These are phyloP conservation scores for Callipepla californica DNA, from an alignment of 2,113 vertebrate species.

Conservation along the genomic window DNA sequence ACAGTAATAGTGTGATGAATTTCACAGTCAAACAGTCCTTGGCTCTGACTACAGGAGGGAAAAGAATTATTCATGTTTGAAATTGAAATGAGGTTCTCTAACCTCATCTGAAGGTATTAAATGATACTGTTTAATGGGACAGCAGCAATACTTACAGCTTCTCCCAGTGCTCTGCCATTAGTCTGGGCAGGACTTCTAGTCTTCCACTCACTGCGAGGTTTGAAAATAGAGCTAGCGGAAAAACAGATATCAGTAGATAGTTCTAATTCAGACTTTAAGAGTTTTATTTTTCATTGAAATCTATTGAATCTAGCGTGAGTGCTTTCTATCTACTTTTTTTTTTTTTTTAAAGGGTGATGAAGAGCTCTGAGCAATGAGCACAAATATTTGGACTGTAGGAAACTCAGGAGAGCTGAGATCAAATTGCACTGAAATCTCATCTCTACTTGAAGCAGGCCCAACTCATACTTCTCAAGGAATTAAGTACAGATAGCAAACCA, in stretches of 20 bases:
- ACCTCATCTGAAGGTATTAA: not conserved
- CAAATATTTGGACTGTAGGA: not conserved
- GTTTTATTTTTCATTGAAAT: not conserved
- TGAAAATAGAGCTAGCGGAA: not conserved
- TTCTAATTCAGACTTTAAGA: not conserved
- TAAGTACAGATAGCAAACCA: not conserved
- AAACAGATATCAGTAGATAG: not conserved
- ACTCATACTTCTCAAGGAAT: not conserved
- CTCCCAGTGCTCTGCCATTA: not conserved
- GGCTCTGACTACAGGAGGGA: not conserved
- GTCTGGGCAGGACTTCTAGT: not conserved
- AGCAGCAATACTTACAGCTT: not conserved
- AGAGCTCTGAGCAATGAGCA: not conserved
- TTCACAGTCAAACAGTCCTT: not conserved
- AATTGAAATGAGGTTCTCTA: not conserved
- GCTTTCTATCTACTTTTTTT: not conserved
- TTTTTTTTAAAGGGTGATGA: not conserved
- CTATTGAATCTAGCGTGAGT: not conserved
- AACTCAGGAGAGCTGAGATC: not conserved
- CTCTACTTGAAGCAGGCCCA: not conserved
- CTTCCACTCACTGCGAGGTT: not conserved
- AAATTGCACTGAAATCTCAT: not conserved
- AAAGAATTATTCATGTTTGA: not conserved
- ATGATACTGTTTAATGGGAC: not conserved
- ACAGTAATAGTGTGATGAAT: constrained; percentile 7